phyloP scores from a whole-genome alignment of 2,797 vertebrate genomes.

The Eupleurogrammus muticus region DNA sequence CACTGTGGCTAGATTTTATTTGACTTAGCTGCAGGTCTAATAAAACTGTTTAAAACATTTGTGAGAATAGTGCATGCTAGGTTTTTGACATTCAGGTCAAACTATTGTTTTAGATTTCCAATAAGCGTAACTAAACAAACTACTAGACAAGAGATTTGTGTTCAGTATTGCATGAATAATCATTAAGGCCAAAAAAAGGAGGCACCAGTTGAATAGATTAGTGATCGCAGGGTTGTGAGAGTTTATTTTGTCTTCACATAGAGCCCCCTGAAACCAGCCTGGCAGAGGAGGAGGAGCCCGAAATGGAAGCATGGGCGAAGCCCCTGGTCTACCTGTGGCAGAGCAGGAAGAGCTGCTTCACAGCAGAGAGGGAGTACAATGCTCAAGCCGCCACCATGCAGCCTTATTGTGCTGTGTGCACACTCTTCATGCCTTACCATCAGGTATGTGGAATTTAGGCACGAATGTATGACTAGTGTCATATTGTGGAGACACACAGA shows the following conservation, averaged over 20 bases:
- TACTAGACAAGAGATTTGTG: constrained; percentile 14
- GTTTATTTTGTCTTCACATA: constrained; percentile 65
- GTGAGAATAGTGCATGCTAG: constrained; percentile 16
- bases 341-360: constrained; percentile 86
- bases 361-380: constrained; percentile 93
- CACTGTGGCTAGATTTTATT: constrained; percentile 38
- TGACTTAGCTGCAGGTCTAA: constrained; percentile 32
- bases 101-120: constrained; percentile 33
- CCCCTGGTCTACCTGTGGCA: constrained; percentile 95
- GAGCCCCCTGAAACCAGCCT: constrained; percentile 86
- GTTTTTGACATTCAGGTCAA: constrained; percentile 45
- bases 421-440: constrained; percentile 93
- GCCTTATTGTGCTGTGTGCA: constrained; percentile 94
- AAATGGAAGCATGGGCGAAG: constrained; percentile 92
- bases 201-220: constrained; percentile 25
- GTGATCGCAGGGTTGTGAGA: constrained; percentile 39
- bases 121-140: constrained; percentile 44
- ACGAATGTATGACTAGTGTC: background rate
- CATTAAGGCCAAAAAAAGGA: constrained; percentile 3
- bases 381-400: constrained; percentile 84
- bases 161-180: constrained; percentile 22
- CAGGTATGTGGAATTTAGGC: constrained; percentile 81
- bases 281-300: constrained; percentile 83
- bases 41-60: constrained; percentile 25
- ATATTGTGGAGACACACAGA: constrained; percentile 1